Base-by-base conservation (phyloP, 1,140 invertebrate genomes). In the Leguminivora glycinivorella region DNA sequence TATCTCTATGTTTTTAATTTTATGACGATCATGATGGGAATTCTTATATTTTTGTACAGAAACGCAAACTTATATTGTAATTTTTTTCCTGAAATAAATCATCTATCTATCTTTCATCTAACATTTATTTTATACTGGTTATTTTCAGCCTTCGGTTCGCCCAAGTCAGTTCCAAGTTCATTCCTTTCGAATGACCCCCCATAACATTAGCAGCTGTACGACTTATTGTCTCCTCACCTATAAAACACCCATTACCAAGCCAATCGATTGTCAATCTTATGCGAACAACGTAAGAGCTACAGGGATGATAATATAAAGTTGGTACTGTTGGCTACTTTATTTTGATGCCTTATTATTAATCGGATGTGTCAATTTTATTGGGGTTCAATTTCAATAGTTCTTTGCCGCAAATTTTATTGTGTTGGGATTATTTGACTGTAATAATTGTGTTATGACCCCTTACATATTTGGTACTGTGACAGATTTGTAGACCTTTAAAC, bases 171-270 rank as follows among this genome's bases (percentile, higher is more conserved):
- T 38, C 34, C 34, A 47, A 47, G n/a, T 38, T 38, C 34, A 14
- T 17, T 17, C 43, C 14, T 17, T 47, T 47, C 17, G 47, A 52
- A 52, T 52, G 4, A 2, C 7, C 17, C 47, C 47, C 68, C 68
- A 73, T 72, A 75, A 73, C 73, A 72, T 74, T 75, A 75, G 80
- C 82, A 83, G 82, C 78, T 83, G 82, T 83, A 83, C 75, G 79
- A 82, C 74, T 76, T 67, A 83, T 82, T 83, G 82, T 83, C 73
- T 77, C 34, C 58, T 43, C 68, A 19, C n/a, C 19, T 67, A 66
- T 75, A 72, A 78, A 80, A 74, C 67, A 73, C 47, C 69, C 24
- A 7, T 63, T 29, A n/a, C n/a, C 4, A 31, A 63, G 22, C 31
- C 17, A 63, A 63, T 9, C 26, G 58, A 63, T 17, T 63, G 2